phyloP scores from a whole-genome alignment of 2,113 vertebrate genomes.

The Gadus chalcogrammus region DNA sequence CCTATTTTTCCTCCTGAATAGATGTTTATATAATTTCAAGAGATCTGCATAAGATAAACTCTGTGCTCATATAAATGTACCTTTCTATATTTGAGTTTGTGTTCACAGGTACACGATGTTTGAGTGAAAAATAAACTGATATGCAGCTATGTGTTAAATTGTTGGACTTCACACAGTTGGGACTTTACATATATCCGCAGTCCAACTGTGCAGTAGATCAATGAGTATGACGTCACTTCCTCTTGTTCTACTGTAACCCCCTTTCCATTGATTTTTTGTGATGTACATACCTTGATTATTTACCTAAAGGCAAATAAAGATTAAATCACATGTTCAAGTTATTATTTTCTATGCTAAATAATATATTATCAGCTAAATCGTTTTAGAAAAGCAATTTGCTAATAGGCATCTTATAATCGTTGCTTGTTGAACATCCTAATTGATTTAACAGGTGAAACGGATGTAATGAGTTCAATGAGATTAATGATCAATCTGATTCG shows the following conservation, averaged over 20 bases:
- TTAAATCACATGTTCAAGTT: constrained; percentile 38
- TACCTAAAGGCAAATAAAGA: constrained; percentile 61
- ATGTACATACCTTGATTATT: constrained; percentile 60
- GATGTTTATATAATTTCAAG: constrained; percentile 23
- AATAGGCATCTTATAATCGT: no score
- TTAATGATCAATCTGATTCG: no score
- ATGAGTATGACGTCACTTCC: constrained; percentile 35
- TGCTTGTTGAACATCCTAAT: no score
- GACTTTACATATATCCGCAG: constrained; percentile 23
- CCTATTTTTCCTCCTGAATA: neutral
- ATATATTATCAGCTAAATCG: no score
- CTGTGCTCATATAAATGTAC: constrained; percentile 46
- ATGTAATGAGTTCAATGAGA: no score
- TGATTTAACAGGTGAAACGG: no score
- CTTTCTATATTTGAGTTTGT: constrained; percentile 52
- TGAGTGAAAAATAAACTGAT: constrained; percentile 40
- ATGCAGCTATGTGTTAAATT: constrained; percentile 59
- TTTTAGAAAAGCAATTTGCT: no score
- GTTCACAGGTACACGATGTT: constrained; percentile 32
- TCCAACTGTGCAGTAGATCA: constrained; percentile 42
- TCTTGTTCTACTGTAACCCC: constrained; percentile 51
- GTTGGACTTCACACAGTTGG: constrained; percentile 17
- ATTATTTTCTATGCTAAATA: neutral
- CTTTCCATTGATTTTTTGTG: constrained; percentile 36
- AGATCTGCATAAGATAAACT: constrained; percentile 39